Conservation (phyloP, 2,797 vertebrate species). For the Florisuga fusca region DNA sequence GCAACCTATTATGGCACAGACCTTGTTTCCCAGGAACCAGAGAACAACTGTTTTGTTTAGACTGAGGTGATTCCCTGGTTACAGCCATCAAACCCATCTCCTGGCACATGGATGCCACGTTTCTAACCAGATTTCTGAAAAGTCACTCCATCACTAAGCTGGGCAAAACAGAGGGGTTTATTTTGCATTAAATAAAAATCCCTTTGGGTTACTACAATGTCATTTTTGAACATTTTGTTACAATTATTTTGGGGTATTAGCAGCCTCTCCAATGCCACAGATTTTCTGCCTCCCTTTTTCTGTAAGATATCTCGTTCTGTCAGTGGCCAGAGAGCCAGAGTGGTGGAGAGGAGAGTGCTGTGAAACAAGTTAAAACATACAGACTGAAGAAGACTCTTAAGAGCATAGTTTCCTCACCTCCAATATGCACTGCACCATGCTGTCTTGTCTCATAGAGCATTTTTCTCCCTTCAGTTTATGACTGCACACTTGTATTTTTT, state of each 20-base stretch:
- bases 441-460: background rate
- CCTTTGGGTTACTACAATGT: background rate
- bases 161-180: background rate
- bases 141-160: background rate
- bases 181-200: background rate
- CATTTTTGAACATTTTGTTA: background rate
- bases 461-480: background rate
- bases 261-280: background rate
- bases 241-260: background rate
- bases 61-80: background rate
- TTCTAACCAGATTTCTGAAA: background rate
- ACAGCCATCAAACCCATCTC: background rate
- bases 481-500: background rate
- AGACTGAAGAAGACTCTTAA: too few relatives aligned
- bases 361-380: background rate
- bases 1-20: background rate
- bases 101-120: background rate
- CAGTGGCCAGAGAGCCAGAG: background rate
- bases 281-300: background rate
- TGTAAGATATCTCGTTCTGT: background rate
- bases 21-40: background rate
- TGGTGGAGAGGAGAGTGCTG: background rate
- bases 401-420: too few relatives aligned
- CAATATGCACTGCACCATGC: background rate
- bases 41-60: background rate